These are phyloP conservation scores for Cyclopterus lumpus DNA, from an alignment of 2,797 vertebrate genomes.

Conservation along the genomic window DNA sequence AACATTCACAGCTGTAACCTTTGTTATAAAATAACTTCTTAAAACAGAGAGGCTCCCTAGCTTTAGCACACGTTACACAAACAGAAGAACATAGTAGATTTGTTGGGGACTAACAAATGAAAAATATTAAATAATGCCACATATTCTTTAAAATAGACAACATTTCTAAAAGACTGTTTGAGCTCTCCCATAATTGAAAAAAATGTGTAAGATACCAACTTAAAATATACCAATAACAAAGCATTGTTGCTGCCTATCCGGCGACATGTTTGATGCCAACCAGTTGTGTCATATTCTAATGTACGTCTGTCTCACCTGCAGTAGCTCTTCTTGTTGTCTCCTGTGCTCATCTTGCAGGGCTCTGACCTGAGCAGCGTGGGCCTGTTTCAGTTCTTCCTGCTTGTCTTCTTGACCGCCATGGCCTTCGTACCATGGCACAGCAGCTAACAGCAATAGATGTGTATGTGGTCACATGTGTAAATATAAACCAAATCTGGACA, in stretches of 20 bases:
- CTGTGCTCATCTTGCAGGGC: slow-evolving; percentile 75
- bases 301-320: slow-evolving; percentile 74
- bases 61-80: background rate
- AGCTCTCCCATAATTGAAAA: background rate
- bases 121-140: no score
- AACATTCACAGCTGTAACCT: slow-evolving; percentile 2
- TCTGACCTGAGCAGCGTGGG: slow-evolving; percentile 68
- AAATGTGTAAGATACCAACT: background rate
- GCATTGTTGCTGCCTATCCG: background rate
- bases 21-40: background rate
- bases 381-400: slow-evolving; percentile 62
- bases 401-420: slow-evolving; percentile 17
- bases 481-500: background rate
- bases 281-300: background rate
- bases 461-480: background rate
- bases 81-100: background rate
- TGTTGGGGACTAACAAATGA: background rate
- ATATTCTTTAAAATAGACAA: no score
- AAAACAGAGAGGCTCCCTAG: background rate
- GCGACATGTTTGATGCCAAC: background rate
- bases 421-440: slow-evolving; percentile 20
- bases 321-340: slow-evolving; percentile 71
- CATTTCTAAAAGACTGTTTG: background rate
- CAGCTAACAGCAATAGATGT: slow-evolving; percentile 39
- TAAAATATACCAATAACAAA: no score